Percentiles rank a stretch among this genome's conserved stretches.
phyloP scores from a whole-genome alignment of 2,888 invertebrate species.

The Hyles lineata region DNA sequence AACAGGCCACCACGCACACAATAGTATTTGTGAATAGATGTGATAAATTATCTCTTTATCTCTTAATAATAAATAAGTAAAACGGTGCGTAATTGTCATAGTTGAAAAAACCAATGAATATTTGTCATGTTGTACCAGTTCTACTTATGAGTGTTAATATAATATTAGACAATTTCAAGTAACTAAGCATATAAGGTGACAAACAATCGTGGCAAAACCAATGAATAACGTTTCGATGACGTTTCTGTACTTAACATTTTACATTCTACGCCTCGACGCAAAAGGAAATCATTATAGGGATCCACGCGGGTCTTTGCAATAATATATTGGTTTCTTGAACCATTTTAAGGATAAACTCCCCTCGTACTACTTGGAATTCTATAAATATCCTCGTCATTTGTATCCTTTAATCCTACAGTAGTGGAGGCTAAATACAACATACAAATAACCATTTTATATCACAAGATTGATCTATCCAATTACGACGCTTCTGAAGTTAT shows the following conservation, averaged over 20 bases:
- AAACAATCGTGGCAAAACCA: not conserved
- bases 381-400: not conserved
- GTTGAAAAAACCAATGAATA: too few relatives aligned
- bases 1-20: too few relatives aligned
- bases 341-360: constrained; percentile 15
- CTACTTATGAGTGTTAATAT: too few relatives aligned
- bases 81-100: too few relatives aligned
- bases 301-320: not conserved
- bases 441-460: not conserved
- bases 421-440: too few relatives aligned
- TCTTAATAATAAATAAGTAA: too few relatives aligned
- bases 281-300: constrained; percentile 4
- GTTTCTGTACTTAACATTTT: not conserved
- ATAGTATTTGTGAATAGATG: too few relatives aligned
- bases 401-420: not conserved
- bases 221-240: not conserved
- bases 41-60: too few relatives aligned
- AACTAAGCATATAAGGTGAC: too few relatives aligned
- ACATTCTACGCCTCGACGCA: not conserved
- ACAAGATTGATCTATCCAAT: too few relatives aligned
- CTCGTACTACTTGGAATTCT: constrained; percentile 7
- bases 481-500: too few relatives aligned
- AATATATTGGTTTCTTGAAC: constrained; percentile 23
- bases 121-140: not conserved
- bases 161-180: too few relatives aligned